Percentiles rank a stretch among this genome's conserved stretches.
phyloP scores from a whole-genome alignment of 2,113 vertebrate species.

The Murina feae region DNA sequence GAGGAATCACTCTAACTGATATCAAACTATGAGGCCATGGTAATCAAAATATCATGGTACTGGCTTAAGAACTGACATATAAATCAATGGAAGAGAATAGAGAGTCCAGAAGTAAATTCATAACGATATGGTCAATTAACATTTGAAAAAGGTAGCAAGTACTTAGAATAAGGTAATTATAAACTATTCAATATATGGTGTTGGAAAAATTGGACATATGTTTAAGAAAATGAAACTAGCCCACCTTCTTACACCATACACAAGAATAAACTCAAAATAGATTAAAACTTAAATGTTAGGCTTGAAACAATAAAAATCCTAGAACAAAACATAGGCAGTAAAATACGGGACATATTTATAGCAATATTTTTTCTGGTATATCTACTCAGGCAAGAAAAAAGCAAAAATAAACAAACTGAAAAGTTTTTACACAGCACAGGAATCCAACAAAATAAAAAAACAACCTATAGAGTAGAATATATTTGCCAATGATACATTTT shows the following conservation, averaged over 20 bases:
- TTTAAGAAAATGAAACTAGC: not conserved
- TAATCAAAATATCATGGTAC: not conserved
- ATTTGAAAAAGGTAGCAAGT: not conserved
- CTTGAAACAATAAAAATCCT: not conserved
- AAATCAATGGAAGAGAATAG: not conserved
- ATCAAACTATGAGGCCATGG: not conserved
- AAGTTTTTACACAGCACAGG: not conserved
- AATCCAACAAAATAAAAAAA: not conserved
- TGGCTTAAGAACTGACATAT: not conserved
- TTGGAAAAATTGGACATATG: not conserved
- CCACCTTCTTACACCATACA: not conserved
- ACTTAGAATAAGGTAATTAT: not conserved
- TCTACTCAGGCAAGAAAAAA: not conserved
- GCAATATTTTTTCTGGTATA: not conserved
- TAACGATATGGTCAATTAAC: not conserved
- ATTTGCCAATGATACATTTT: not conserved
- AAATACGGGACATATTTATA: not conserved
- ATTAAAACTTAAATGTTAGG: not conserved
- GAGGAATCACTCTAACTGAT: not conserved
- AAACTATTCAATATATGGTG: not conserved
- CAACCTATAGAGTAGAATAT: not conserved
- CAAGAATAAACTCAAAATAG: not conserved
- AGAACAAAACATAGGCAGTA: not conserved
- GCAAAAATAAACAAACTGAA: not conserved
- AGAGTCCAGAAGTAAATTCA: not conserved